Evolutionary conservation across 2,888 invertebrate species (phyloP), one percentile per base, ranked within the genome.

Genomic region (Ectobius pallidus): DNA sequence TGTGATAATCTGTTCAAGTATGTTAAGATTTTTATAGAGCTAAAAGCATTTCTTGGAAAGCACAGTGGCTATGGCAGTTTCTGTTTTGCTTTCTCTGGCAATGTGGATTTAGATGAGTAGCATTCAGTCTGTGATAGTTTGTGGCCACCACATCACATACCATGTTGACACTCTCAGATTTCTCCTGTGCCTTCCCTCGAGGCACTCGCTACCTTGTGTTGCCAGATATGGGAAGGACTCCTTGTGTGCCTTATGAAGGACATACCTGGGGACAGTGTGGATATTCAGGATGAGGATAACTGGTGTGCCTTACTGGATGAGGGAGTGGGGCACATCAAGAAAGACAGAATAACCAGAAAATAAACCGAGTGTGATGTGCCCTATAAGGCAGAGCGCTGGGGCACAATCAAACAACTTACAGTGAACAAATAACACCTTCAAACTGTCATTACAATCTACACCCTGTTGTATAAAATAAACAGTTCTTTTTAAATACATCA

Each of bases 231-330:
- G 18, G 46, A 46, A 58, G 58, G 32, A 58, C 58, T 58, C 30
- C 58, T 58, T 30, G 58, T 30, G 58, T 58, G 58, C 58, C 58
- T 58, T 58, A 58, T 16, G 30, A 58, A 30, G 58, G 58, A 58
- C 58, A 58, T 58, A 16, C 58, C 30, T n/a, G 58, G 58, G 52
- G 52, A 52, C 20, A 25, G 52, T 25, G 14, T 18, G 20, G 14
- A 30, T n/a, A n/a, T 58, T 27, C 30, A 58, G 30, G 32, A 30
- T 25, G 7, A 30, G 27, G 16, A 32, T 30, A 14, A 25, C 30
- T 58, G 58, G 58, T 58, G 58, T 58, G 58, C 58, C 58, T 58
- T 58, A 58, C 58, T 58, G 30, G 30, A n/a, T 58, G 58, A 58
- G 3, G 27, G 32, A 16, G 27, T 58, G 58, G 27, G 58, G 58